Conservation (phyloP, 2,797 vertebrate genomes). For the Alectoris magna region DNA sequence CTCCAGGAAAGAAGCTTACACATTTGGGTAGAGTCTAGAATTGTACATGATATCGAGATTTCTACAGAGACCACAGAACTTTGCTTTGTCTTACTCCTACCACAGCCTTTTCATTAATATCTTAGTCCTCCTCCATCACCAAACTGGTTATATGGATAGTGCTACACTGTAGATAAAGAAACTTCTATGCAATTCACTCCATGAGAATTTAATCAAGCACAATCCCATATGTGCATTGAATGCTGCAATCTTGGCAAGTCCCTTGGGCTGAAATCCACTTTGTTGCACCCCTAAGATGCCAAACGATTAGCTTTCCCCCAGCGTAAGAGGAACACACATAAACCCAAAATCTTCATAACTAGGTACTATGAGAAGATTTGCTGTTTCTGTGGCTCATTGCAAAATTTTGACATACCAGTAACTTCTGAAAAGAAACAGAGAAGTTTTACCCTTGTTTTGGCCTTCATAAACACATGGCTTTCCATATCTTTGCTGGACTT, state of each 20-base stretch:
- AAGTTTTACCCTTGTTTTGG: constrained; percentile 91
- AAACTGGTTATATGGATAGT: neutral
- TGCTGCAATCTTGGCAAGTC: neutral
- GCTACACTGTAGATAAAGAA: neutral
- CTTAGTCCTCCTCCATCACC: neutral
- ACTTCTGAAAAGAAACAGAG: neutral
- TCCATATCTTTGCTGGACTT: constrained; percentile 98
- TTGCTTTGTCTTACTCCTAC: neutral
- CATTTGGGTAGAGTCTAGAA: neutral
- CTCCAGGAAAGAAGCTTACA: neutral
- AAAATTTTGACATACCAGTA: neutral
- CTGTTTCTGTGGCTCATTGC: neutral
- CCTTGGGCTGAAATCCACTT: neutral
- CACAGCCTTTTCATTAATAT: neutral
- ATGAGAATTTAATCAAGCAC: neutral
- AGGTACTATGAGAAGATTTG: neutral
- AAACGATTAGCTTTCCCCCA: neutral
- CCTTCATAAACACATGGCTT: constrained; percentile 95
- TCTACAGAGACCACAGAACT: neutral
- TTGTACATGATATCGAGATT: neutral
- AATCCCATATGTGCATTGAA: neutral
- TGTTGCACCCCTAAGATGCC: neutral
- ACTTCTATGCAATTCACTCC: neutral
- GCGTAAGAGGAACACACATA: neutral
- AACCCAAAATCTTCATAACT: neutral